Evolutionary conservation across 2,113 vertebrate genomes (phyloP), one percentile per base, ranked within the genome.

Genomic region (Hirundichthys speculiger): DNA sequence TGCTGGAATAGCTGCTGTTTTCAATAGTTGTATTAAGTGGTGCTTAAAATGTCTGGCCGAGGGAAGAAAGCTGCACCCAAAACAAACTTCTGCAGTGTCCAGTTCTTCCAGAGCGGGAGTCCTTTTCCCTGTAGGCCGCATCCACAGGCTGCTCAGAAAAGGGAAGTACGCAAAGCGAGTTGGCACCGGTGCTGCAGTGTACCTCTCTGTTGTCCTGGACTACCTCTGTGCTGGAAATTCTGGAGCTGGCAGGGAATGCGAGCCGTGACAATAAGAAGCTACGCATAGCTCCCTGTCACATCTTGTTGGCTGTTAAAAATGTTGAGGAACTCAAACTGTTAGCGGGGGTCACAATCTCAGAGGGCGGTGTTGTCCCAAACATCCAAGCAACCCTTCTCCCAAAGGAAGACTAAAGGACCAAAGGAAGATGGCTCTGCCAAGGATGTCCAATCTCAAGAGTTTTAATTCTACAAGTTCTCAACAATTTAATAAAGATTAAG

Each of bases 271-370:
- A 93, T 72, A 93, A 92, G 64, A 94, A 89, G 72, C 16, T 0
- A 0, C 85, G 92, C 30, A 93, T 94, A 0, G 2, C 80, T 20
- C 92, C 93, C 12, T 86, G 91, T 1, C 93, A 95, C 69, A 90
- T 94, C 64, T 87, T 91, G 71, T 58, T 95, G 80, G 95, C 93
- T 0, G 90, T 94, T 46, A 86, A 86, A 49, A 94, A 89, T 0
- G 94, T 95, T 0, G 91, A 94, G 0, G 93, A 96, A 20, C 86
- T 94, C 41, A 90, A 76, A 0, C 58, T 95, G 19, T 85, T 95
- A 42, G 73, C 80, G 1, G 62, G 46, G 0, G 93, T 95, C 66
- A 94, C 84, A 0, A 89, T 95, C 16, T 77, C 92, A 12, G 86
- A 93, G 0, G 93, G 93, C 0, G 90, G 93, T 0, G 92, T 95